Evolutionary conservation across 2,797 vertebrate genomes (phyloP), one percentile per base, ranked within the genome.

Genomic region (Euthynnus affinis): DNA sequence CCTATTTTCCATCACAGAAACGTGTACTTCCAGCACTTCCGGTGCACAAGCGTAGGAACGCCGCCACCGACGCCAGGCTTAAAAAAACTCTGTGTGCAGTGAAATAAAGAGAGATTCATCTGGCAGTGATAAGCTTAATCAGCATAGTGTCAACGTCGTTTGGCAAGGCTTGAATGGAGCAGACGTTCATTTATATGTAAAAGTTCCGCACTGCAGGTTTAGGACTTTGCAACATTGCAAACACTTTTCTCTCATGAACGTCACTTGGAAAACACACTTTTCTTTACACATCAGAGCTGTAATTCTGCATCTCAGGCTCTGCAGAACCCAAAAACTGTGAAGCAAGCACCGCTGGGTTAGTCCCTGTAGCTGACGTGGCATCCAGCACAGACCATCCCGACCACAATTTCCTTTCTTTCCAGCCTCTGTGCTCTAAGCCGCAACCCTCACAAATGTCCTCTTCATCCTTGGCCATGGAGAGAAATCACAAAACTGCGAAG

Each of bases 401-500:
- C 84, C 68, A 60, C 73, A 51, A 56, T 29, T 74, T 79, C 65
- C 40, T 73, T 32, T 69, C 76, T 71, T 46, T 49, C 62, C 63
- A 18, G 73, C 48, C 55, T 55, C 46, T 0, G 18, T 46, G 58
- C 70, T 62, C 48, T 17, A 32, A 32, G n/a, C 72, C 22, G 42
- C 76, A 48, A 52, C 66, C 46, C 68, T 67, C 74, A 62, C 58
- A 67, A 83, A 76, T 7, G 44, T 51, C 70, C 74, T 58, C 63
- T 77, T 79, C 74, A 59, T 78, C 76, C 63, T 76, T 66, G 6
- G 9, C 68, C 56, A 46, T 15, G 59, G 51, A 60, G 58, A 72
- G 46, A 67, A 82, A 65, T 85, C 57, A 76, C 63, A 85, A 64
- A 78, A 63, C 78, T 75, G 64, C 13, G n/a, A 14, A 72, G 34